Evolutionary conservation across 2,113 vertebrate genomes (phyloP), one percentile per base, ranked within the genome.

Genomic region (Cebus imitator): DNA sequence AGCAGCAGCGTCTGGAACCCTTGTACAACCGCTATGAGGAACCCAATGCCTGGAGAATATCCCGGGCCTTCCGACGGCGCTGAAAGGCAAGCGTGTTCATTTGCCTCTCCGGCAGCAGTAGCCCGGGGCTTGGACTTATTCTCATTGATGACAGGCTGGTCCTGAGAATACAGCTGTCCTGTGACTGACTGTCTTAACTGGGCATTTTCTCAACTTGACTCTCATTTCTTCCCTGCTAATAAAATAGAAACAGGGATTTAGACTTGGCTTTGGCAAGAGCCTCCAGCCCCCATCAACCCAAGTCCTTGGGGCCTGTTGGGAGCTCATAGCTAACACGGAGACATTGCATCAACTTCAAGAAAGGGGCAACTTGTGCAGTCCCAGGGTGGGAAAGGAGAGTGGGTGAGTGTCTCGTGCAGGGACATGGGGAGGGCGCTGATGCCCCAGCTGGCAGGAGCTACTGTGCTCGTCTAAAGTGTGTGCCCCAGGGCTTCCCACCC

Each of bases 21-120:
- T 98, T 99, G 3, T 99, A 99, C 98, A 99, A 99, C 93, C 99
- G 99, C 80, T 99, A 99, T 0, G 99, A 99, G 95, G 99, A 99
- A 87, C 99, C 99, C 96, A 99, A 99, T 0, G 99, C 99, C 10
- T 99, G 99, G 99, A 99, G 99, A 90, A 99, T 99, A 95, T 99
- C 99, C 0, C 99, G 99, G 0, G 99, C 99, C 0, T 99, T 99
- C 99, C 98, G 99, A 1, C 98, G 99, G 0, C 99, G 99, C 30
- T 99, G 97, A 98, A 95, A 23, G 37, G 40, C 79, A 6, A 12
- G 55, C 87, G 35, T 35, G 20, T 48, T 68, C 43, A 14, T 52
- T 18, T 6, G 8, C 64, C 48, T 64, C 21, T 45, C 4, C 40
- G 20, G 48, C 50, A 14, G 48, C 32, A 2, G 27, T 13, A 68